Conservation (phyloP, 2,797 vertebrate species). For the Paguma larvata region DNA sequence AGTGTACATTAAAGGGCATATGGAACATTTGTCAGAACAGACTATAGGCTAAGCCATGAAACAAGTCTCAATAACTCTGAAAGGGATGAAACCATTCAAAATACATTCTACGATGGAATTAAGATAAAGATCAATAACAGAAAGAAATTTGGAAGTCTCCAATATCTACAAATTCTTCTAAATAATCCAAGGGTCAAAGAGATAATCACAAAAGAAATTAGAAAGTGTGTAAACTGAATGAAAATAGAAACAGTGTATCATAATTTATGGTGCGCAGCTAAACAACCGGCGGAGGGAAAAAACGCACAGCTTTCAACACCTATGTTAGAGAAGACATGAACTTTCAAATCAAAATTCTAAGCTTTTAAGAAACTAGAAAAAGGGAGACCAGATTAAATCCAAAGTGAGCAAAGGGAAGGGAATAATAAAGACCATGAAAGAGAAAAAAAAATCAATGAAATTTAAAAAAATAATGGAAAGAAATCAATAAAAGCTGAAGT, state of each 20-base stretch:
- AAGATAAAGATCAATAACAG: constrained; percentile 34
- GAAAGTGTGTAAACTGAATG: not conserved
- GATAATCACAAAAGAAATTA: not conserved
- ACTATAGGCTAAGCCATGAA: not conserved
- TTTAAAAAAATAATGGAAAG: not conserved
- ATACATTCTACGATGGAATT: not conserved
- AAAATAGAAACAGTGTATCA: not conserved
- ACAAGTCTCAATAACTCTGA: constrained; percentile 14
- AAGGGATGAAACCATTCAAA: not conserved
- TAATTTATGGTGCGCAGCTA: not conserved
- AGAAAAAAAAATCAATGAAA: not conserved
- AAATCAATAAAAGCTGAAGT: constrained; percentile 53
- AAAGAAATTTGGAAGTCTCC: not conserved
- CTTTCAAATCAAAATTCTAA: constrained; percentile 13
- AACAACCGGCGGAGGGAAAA: not conserved
- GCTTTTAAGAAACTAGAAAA: constrained; percentile 29
- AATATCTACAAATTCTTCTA: constrained; percentile 33
- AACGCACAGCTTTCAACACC: not conserved
- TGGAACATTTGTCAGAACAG: not conserved
- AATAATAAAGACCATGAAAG: not conserved
- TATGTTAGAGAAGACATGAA: constrained; percentile 6
- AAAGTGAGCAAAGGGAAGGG: not conserved
- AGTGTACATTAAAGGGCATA: not conserved
- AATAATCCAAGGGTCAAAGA: constrained; percentile 54
- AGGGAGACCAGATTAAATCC: not conserved